Conservation (phyloP, 2,113 vertebrate genomes). For the Alces alces region DNA sequence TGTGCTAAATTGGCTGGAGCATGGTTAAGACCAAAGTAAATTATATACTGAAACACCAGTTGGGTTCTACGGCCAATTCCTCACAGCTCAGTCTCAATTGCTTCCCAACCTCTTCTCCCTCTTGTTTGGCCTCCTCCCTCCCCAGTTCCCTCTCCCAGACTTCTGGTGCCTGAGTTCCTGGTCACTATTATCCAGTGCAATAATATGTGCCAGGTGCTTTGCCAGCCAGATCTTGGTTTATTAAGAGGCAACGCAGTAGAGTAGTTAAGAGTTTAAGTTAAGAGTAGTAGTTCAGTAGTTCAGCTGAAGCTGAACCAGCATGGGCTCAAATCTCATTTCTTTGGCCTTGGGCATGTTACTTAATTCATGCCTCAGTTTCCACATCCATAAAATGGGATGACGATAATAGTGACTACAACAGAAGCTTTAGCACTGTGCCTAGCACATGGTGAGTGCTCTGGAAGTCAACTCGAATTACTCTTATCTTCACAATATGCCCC, state of each 20-base stretch:
- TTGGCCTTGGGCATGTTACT: not conserved
- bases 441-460: not conserved
- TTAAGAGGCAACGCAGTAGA: accelerated
- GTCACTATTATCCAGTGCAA: not conserved
- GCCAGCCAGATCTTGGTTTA: not conserved
- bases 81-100: not conserved
- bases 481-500: not conserved
- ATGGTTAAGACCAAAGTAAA: not conserved
- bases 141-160: no score
- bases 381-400: not conserved
- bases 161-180: not conserved
- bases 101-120: not conserved
- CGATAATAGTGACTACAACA: not conserved
- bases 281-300: no score
- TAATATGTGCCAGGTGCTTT: not conserved
- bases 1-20: not conserved
- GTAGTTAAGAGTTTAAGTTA: not conserved
- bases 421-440: not conserved
- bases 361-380: not conserved
- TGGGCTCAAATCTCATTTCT: not conserved
- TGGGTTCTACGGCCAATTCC: not conserved
- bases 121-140: not conserved
- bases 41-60: not conserved
- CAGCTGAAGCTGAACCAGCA: not conserved
- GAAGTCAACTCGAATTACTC: not conserved